These are phyloP conservation scores for Colostygia pectinataria DNA, from an alignment of 2,888 invertebrate genomes.

Conservation along the genomic window DNA sequence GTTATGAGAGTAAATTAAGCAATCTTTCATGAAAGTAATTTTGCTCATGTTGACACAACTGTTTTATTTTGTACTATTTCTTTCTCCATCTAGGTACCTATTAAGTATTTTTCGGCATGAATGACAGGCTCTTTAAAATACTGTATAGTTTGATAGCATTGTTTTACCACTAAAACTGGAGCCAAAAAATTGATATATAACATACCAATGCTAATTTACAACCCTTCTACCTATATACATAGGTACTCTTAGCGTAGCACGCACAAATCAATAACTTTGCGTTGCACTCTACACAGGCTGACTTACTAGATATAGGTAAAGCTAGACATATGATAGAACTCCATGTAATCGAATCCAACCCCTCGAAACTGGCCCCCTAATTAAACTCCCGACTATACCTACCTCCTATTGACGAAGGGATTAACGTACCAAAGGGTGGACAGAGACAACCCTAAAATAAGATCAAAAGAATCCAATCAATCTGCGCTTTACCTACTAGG, in stretches of 20 bases:
- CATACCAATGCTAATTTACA: no score
- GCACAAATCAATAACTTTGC: background rate
- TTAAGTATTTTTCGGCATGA: no score
- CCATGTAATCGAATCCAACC: background rate
- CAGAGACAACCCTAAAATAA: constrained; percentile 2
- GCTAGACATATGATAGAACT: no score
- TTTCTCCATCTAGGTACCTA: no score
- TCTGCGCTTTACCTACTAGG: background rate
- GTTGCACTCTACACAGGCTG: background rate
- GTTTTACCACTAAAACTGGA: no score
- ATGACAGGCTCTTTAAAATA: no score
- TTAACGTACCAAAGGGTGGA: constrained; percentile 14
- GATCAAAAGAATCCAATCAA: constrained; percentile 5
- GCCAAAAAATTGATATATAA: no score
- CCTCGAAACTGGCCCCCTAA: constrained; percentile 15
- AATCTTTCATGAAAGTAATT: no score
- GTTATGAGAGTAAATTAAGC: no score
- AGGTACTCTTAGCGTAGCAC: background rate
- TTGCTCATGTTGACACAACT: no score
- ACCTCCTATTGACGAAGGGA: constrained; percentile 1
- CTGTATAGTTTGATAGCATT: no score
- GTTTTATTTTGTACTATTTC: no score
- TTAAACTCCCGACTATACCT: constrained; percentile 8
- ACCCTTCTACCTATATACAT: background rate
- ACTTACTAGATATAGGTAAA: background rate